Conservation (phyloP, 1,140 invertebrate species). For the Hylyphantes graminicola region DNA sequence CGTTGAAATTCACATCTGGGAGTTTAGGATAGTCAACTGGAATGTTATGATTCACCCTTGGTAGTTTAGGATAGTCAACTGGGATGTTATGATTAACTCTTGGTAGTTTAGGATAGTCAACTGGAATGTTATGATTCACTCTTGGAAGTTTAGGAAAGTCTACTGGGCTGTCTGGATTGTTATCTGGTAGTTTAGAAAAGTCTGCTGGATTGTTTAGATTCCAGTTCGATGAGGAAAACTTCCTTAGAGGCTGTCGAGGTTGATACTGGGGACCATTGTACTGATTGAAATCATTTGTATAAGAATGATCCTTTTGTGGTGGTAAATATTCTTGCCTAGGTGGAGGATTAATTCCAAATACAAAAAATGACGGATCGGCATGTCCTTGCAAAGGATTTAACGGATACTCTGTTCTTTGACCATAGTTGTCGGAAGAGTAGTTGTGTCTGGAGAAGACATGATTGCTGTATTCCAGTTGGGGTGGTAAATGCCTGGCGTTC, state of each 20-base stretch:
- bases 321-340: no score
- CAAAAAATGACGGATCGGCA: no score
- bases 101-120: no score
- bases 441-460: conserved; percentile 23
- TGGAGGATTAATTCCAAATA: no score
- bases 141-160: background rate
- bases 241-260: background rate
- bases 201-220: no score
- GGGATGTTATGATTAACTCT: no score
- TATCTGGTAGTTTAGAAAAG: no score
- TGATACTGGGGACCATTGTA: conserved; percentile 13
- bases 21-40: background rate
- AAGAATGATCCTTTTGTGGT: background rate
- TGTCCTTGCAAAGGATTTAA: background rate
- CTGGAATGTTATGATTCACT: background rate
- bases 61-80: background rate
- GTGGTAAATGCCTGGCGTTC: background rate
- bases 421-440: background rate
- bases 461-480: conserved; percentile 31
- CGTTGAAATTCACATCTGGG: background rate
- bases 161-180: no score
- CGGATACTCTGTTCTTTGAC: background rate
- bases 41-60: background rate
- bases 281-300: background rate
- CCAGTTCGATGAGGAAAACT: background rate